phyloP scores from a whole-genome alignment of 2,797 vertebrate genomes.

The Myiotriccus ornatus region DNA sequence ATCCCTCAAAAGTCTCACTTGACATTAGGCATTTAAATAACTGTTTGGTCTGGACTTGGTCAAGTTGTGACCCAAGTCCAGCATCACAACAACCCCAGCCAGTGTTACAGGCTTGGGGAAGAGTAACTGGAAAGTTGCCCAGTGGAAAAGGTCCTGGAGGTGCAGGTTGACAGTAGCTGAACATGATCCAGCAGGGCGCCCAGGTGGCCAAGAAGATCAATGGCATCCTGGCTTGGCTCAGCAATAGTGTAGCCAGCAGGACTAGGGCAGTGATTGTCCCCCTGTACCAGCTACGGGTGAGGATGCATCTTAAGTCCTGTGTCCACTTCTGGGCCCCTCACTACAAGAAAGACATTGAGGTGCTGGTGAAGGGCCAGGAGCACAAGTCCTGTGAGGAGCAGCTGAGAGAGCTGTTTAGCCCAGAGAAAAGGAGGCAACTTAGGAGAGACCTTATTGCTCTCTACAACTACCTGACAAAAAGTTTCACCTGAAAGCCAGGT shows the following conservation, averaged over 20 bases:
- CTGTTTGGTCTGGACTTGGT: neutral
- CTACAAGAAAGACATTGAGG: fast-evolving
- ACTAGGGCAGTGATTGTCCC: neutral
- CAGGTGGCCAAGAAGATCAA: neutral
- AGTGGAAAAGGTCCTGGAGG: neutral
- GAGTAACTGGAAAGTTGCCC: neutral
- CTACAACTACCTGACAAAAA: neutral
- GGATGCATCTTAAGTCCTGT: neutral
- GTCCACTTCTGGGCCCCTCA: neutral
- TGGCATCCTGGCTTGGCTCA: neutral
- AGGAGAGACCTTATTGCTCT: too few species aligned
- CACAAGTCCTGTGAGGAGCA: neutral
- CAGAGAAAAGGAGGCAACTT: neutral
- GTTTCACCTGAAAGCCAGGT: neutral
- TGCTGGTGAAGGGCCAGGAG: neutral
- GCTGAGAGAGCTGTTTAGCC: neutral
- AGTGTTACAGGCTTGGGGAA: neutral
- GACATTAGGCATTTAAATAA: neutral
- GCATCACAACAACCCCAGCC: neutral
- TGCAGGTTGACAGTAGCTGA: neutral
- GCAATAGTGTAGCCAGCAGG: neutral
- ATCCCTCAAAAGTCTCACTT: neutral
- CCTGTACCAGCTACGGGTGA: neutral
- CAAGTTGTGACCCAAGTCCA: neutral
- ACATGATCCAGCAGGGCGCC: neutral